Evolutionary conservation across 2,113 vertebrate genomes (phyloP).

Genomic region (Phoxinus phoxinus): DNA sequence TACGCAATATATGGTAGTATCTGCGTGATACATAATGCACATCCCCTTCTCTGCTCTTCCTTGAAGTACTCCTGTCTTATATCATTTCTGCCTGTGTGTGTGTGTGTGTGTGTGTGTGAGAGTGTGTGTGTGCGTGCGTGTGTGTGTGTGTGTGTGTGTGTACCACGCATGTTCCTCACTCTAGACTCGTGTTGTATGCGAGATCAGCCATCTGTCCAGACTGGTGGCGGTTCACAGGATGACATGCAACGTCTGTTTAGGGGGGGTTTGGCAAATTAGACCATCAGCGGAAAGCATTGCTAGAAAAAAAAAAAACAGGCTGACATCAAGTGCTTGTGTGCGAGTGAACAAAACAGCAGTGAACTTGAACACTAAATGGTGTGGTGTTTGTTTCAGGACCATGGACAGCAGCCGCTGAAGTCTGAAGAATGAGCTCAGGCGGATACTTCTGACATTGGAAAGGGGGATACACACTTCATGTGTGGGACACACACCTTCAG

Average conservation of each 20-base stretch:
- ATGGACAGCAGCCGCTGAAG: constrained; percentile 24
- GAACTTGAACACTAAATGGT: not conserved
- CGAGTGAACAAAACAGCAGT: constrained; percentile 8
- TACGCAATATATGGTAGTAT: not conserved
- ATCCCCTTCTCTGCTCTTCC: not conserved
- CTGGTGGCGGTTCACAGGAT: constrained; percentile 12
- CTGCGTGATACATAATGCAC: not conserved
- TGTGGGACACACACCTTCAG: not conserved
- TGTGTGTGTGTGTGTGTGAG: no score
- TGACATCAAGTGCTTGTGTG: constrained; percentile 13
- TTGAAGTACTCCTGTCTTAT: not conserved
- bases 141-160: constrained; percentile 17
- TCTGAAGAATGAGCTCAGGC: not conserved
- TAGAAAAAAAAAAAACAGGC: constrained; percentile 23
- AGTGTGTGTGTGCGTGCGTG: not conserved
- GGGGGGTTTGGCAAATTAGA: constrained; percentile 27
- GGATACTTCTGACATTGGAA: not conserved
- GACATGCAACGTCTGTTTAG: constrained; percentile 42
- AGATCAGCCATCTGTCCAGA: constrained; percentile 41
- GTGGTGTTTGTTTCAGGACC: constrained; percentile 25
- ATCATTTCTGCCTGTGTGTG: not conserved
- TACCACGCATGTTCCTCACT: constrained; percentile 17
- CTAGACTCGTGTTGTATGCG: constrained; percentile 21
- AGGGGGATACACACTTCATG: not conserved
- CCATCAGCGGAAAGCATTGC: constrained; percentile 10